Conservation (phyloP, 2,797 vertebrate species). For the Coregonus ussuriensis region DNA sequence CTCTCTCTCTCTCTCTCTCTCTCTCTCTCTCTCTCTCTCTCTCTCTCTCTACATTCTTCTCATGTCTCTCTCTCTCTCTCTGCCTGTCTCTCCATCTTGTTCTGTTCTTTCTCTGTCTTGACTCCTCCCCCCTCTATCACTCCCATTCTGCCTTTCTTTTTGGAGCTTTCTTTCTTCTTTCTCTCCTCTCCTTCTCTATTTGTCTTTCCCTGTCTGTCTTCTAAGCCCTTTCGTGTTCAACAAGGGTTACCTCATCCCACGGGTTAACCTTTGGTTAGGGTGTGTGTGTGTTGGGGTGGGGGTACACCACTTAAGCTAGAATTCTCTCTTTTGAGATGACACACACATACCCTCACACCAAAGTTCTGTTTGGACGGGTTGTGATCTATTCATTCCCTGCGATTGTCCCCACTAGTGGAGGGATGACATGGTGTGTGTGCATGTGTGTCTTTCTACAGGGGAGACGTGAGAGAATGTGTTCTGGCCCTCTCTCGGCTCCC, state of each 20-base stretch:
- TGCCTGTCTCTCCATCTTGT: conserved; percentile 15
- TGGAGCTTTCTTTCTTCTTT: conserved; percentile 41
- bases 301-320: background rate
- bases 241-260: conserved; percentile 64
- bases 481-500: conserved; percentile 16
- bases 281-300: background rate
- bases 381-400: background rate
- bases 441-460: conserved; percentile 8
- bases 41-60: background rate
- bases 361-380: background rate
- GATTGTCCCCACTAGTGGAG: conserved; percentile 1
- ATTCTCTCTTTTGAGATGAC: background rate
- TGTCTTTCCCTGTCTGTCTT: conserved; percentile 29
- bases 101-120: conserved; percentile 2
- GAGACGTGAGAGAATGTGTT: conserved; percentile 41
- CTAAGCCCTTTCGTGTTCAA: conserved; percentile 52
- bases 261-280: conserved; percentile 52
- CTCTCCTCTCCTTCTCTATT: conserved; percentile 38
- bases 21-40: conserved; percentile 15
- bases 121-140: background rate
- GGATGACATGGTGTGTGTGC: conserved; percentile 15
- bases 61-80: background rate
- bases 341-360: background rate
- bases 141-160: conserved; percentile 28
- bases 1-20: conserved; percentile 23